These are phyloP conservation scores for Rhamnusium bicolor DNA, from an alignment of 2,888 invertebrate species.

Conservation along the genomic window DNA sequence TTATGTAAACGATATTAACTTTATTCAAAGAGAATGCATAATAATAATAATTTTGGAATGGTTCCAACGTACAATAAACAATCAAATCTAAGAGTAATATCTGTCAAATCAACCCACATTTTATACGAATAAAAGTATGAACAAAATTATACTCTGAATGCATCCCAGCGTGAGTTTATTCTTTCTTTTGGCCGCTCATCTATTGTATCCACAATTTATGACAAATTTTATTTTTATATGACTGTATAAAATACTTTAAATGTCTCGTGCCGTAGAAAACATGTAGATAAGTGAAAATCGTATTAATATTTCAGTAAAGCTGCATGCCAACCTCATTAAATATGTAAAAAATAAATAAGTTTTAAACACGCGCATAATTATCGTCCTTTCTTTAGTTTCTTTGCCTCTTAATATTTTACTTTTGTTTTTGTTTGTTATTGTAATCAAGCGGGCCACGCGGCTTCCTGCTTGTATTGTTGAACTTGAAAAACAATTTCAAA, in stretches of 20 bases:
- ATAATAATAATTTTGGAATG: conserved; percentile 29
- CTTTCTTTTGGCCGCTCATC: conserved; percentile 57
- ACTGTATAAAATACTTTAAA: conserved; percentile 53
- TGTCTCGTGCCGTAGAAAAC: conserved; percentile 42
- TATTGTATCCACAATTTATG: conserved; percentile 59
- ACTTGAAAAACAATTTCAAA: too few relatives aligned
- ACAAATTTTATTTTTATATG: conserved; percentile 58
- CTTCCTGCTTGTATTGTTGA: too few relatives aligned
- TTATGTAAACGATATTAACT: not conserved
- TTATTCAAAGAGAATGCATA: conserved; percentile 15
- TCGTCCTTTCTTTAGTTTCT: too few relatives aligned
- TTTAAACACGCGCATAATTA: not conserved
- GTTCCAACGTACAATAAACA: conserved; percentile 52
- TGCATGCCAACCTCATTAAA: conserved; percentile 44
- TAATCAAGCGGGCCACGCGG: too few relatives aligned
- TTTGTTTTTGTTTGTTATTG: too few relatives aligned
- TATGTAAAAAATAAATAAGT: conserved; percentile 14
- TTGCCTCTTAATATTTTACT: too few relatives aligned
- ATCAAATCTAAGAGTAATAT: conserved; percentile 59
- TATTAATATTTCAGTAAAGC: conserved; percentile 36
- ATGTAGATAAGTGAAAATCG: conserved; percentile 51
- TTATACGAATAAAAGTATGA: conserved; percentile 60
- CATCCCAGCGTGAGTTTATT: conserved; percentile 55
- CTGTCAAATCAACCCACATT: conserved; percentile 58
- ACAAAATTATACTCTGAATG: conserved; percentile 60